Evolutionary conservation across 1,140 invertebrate species (phyloP), one percentile per base, ranked within the genome.

Genomic region (Drosophila pseudoananassae): DNA sequence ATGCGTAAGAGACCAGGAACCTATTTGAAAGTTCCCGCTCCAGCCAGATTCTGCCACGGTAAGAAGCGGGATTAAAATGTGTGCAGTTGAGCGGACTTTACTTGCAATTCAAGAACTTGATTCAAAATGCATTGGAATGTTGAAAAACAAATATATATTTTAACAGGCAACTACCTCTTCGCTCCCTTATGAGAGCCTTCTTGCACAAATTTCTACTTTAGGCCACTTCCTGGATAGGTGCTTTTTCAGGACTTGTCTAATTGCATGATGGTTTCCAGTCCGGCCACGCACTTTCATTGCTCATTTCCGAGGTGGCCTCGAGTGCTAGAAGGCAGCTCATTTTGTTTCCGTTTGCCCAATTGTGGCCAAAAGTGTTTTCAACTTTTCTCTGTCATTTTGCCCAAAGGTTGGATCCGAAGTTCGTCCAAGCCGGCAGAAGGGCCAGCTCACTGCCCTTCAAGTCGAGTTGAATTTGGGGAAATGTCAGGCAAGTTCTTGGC

Each of bases 341-440:
- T 79, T 79, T 52, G 54, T 52, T 52, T 59, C 23, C 59, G 64
- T 64, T 87, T 87, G 63, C 68, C 45, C 74, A 85, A 74, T 87
- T 85, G 82, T 75, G 69, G 60, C 55, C 53, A 76, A 36, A 76
- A 83, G 65, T 66, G 66, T 57, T 79, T 76, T 73, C 73, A 87
- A 87, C 69, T 82, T 82, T 82, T 50, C 36, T 57, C 47, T 69
- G 47, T 58, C 70, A 69, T 49, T 61, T 45, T 47, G 68, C 68
- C 68, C 51, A 29, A 38, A 71, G 82, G 82, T 64, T 51, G 54
- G 56, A 25, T 47, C 52, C 55, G 50, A 75, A 88, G 61, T 51
- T 47, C 46, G 25, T 43, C 38, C n/a, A 12, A 4, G 33, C 33
- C 4, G 4, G 25, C 25, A 27, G 4, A 27, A 5, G 25, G 4